Evolutionary conservation across 2,888 invertebrate genomes (phyloP), one percentile per base, ranked within the genome.

Genomic region (Cristatella mucedo): DNA sequence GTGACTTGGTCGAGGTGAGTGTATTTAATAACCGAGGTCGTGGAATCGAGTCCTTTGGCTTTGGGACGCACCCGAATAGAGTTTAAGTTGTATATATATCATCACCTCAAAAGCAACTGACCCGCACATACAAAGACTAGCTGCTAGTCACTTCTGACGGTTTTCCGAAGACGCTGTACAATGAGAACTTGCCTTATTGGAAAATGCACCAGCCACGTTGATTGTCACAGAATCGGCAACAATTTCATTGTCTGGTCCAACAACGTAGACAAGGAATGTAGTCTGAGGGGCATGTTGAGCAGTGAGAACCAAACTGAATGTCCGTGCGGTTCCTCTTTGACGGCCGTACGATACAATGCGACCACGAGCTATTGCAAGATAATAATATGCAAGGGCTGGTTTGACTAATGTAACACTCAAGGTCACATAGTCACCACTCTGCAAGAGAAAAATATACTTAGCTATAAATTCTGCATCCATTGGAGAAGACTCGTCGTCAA

Each of bases 161-260:
- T n/a, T n/a, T n/a, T n/a, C n/a, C n/a, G n/a, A n/a, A n/a, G n/a
- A n/a, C n/a, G n/a, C n/a, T n/a, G n/a, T n/a, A n/a, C n/a, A n/a
- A n/a, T n/a, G n/a, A n/a, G n/a, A 16, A 9, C 21, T 51, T 53
- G 75, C 76, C 68, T 73, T 70, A 54, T 75, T 74, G 9, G 59
- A 66, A 51, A 74, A 73, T 53, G 75, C 75, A 22, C 71, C 70
- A 4, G 71, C 68, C 50, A 74, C 68, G 15, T 69, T 66, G 41
- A 75, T 68, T 51, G 68, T 66, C 43, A 71, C 68, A 47, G 67
- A 70, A 3, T 74, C 72, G 30, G 74, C 74, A 7, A 76, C 68
- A 2, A 73, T 59, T 49, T 76, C 73, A 1, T 71, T 71, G 29
- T 72, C 69, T 16, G 68, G 55, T 21, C 67, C 59, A 41, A 73